Conservation (phyloP, 2,797 vertebrate species). For the Mus caroli region DNA sequence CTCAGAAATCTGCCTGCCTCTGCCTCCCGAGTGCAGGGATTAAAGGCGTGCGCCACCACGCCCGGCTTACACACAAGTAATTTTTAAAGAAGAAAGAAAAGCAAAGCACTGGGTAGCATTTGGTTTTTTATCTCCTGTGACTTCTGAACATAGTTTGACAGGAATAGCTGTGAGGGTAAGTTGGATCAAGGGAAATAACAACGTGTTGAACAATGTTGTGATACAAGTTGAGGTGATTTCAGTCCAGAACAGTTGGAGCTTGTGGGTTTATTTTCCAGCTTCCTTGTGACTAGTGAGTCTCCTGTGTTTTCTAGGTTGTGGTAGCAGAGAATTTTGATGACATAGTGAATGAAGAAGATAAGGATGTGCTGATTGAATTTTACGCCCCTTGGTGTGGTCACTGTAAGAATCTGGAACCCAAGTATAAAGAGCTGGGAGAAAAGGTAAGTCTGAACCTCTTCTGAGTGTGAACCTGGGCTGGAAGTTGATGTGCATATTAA, state of each 20-base stretch:
- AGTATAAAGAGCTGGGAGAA: constrained; percentile 97
- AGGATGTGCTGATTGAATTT: constrained; percentile 98
- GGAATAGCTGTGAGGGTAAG: not conserved
- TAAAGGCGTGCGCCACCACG: no score
- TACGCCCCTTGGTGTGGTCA: constrained; percentile 99
- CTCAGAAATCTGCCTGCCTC: no score
- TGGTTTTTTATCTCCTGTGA: not conserved
- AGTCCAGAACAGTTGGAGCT: constrained; percentile 22
- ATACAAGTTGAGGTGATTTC: constrained; percentile 14
- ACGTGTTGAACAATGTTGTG: constrained; percentile 8
- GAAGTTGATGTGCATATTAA: not conserved
- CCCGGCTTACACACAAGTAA: not conserved
- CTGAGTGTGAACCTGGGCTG: constrained; percentile 9
- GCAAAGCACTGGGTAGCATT: not conserved
- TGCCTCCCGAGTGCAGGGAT: no score
- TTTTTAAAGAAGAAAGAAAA: not conserved
- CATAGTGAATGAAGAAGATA: constrained; percentile 96
- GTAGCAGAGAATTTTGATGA: constrained; percentile 93
- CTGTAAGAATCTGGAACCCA: constrained; percentile 99
- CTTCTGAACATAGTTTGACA: constrained; percentile 51
- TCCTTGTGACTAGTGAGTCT: constrained; percentile 56
- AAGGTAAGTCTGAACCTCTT: constrained; percentile 91
- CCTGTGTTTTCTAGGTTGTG: constrained; percentile 87
- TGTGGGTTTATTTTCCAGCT: constrained; percentile 31
- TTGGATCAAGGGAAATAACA: constrained; percentile 9